Evolutionary conservation across 2,797 vertebrate species (phyloP), one percentile per base, ranked within the genome.

Genomic region (Glyptemys insculpta): DNA sequence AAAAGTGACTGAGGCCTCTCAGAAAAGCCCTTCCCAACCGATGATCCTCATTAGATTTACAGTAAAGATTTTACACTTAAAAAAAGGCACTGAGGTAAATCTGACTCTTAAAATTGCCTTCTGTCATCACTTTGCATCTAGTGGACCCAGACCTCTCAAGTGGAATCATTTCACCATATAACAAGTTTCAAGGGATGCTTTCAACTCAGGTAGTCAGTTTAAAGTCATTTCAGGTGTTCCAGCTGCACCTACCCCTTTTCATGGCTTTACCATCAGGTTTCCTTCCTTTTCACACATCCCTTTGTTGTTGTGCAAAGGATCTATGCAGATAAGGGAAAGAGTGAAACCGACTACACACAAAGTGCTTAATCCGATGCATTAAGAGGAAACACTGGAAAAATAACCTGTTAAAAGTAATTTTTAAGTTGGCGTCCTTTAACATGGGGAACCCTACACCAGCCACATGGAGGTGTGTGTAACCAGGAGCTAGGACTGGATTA

Each of bases 61-160:
- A 1, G 31, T 84, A 83, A 88, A 79, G 29, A 54, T 96, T 68
- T 90, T 80, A 93, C 54, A 27, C 95, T 97, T 94, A 47, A 91
- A 92, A 86, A 97, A 98, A 98, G 98, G 98, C 98, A 98, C 98
- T 98, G 98, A 97, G 97, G 98, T 98, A 96, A 89, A 94, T 92
- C 93, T 92, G 65, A 29, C 65, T 92, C 72, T 16, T 87, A 86
- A 74, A 57, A 1, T 0, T 79, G 16, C 34, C 72, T 81, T 85
- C 81, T 72, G 65, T 52, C 41, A 41, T 52, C 21, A 14, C 81
- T 12, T 9, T 65, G n/a, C 53, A 25, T 74, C 90, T 41, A 19
- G 3, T 0, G 72, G 2, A 37, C 76, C 68, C 29, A 86, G 74
- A 87, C 50, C 59, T 31, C 18, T 19, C 56, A 27, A 88, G 62